Conservation (phyloP, 1,140 invertebrate genomes). For the Drusus annulatus region DNA sequence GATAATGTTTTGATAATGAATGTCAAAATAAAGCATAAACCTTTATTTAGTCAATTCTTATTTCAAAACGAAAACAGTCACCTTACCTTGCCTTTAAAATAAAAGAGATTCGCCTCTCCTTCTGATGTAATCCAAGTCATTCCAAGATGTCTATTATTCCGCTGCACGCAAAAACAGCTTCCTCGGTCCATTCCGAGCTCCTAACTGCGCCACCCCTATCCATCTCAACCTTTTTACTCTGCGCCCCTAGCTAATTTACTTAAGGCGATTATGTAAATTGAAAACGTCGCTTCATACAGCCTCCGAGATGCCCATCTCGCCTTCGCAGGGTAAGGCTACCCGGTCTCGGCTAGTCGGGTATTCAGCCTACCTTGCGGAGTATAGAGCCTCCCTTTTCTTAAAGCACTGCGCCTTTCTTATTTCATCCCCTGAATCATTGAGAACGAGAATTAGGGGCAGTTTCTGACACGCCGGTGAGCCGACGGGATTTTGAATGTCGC, state of each 20-base stretch:
- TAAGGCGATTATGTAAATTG: slow-evolving; percentile 58
- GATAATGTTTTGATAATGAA: too few species aligned
- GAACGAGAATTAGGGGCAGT: slow-evolving; percentile 21
- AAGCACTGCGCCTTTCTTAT: neutral
- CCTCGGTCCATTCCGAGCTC: slow-evolving; percentile 6
- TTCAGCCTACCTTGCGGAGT: too few species aligned
- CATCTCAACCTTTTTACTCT: slow-evolving; percentile 15
- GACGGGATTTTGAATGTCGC: too few species aligned
- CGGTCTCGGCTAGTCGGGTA: too few species aligned
- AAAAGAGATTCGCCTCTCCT: too few species aligned
- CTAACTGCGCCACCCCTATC: neutral
- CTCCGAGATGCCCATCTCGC: slow-evolving; percentile 35
- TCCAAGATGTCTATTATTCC: neutral
- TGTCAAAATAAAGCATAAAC: too few species aligned
- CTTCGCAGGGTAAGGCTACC: neutral
- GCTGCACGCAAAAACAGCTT: slow-evolving; percentile 9
- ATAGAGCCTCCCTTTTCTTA: neutral
- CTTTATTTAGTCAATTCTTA: too few species aligned
- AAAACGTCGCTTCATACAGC: slow-evolving; percentile 51
- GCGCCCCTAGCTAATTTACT: slow-evolving; percentile 53
- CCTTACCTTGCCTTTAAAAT: too few species aligned
- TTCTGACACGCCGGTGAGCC: neutral
- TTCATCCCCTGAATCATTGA: slow-evolving; percentile 9
- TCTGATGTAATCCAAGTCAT: too few species aligned
- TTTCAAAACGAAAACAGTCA: too few species aligned